phyloP scores from a whole-genome alignment of 2,888 invertebrate species.

The Eristalis pertinax region DNA sequence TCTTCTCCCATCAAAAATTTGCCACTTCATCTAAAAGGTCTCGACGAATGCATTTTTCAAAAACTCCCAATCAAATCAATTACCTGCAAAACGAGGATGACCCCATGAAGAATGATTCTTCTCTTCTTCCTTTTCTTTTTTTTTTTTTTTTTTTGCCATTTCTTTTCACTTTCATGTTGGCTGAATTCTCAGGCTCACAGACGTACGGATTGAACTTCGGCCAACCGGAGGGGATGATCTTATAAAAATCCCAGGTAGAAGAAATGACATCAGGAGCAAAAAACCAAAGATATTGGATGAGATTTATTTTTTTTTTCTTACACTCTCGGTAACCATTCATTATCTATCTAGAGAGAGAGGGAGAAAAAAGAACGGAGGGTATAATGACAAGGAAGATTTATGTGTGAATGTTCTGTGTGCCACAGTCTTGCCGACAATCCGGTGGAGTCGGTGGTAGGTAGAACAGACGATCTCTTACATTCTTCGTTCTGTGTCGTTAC shows the following conservation, averaged over 20 bases:
- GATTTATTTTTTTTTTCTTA: constrained; percentile 52
- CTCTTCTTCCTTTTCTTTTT: not conserved
- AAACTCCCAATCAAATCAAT: constrained; percentile 66
- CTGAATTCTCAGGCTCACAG: constrained; percentile 44
- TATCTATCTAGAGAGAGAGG: constrained; percentile 60
- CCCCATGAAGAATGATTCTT: constrained; percentile 54
- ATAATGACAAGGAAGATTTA: constrained; percentile 70
- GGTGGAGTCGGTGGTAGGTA: constrained; percentile 49
- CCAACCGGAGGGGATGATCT: constrained; percentile 55
- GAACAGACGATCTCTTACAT: constrained; percentile 59
- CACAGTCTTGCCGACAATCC: constrained; percentile 68
- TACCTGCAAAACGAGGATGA: constrained; percentile 70
- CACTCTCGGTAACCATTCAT: constrained; percentile 68
- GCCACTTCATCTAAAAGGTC: constrained; percentile 55
- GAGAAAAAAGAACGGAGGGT: constrained; percentile 36
- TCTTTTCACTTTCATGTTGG: constrained; percentile 68
- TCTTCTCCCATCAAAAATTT: constrained; percentile 36
- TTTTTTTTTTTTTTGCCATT: constrained; percentile 61
- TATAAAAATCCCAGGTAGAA: constrained; percentile 66
- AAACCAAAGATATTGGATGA: constrained; percentile 53
- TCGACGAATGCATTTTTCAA: constrained; percentile 61
- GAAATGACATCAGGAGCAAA: constrained; percentile 64
- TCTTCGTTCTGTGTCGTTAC: constrained; percentile 34
- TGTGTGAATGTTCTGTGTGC: constrained; percentile 69
- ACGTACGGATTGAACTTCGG: constrained; percentile 6